Evolutionary conservation across 1,140 invertebrate genomes (phyloP), one percentile per base, ranked within the genome.

Genomic region (Sinella curviseta): DNA sequence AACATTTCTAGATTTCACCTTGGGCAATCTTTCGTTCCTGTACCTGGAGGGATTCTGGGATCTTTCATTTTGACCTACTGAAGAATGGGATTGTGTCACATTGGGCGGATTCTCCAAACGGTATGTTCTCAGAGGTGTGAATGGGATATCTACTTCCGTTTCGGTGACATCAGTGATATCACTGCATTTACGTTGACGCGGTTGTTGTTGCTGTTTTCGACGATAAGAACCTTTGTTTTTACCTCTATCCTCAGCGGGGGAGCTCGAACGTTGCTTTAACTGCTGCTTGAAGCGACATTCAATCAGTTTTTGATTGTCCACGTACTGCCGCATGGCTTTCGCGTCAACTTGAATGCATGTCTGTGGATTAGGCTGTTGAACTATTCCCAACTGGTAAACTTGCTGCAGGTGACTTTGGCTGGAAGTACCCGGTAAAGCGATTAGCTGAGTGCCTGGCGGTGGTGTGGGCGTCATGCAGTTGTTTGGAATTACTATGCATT

Each of bases 1-100:
- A 4, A 78, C 77, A 67, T 78, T 78, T 30, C 77, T 36, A 34
- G 57, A 60, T 26, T 60, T 60, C 3, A n/a, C 24, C 24, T 60
- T 60, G 4, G 57, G 14, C 14, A 60, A n/a, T 60, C 57, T 60
- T 26, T 60, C 57, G 24, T 12, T 12, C 24, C 24, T 60, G 12
- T 60, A 26, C 4, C 57, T 8, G 24, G 8, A n/a, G 8, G 57
- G 57, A 26, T 60, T 60, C 14, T 60, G 57, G 24, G 12, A 16
- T 26, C 57, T 8, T 17, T 60, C 57, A 26, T 16, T 26, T 60
- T 60, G 57, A 26, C 24, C 24, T 60, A 12, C 24, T 3, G 24
- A 17, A 26, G 12, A 17, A 12, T 12, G 57, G 4, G 57, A 26
- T 14, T 3, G 57, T 4, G 24, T 26, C 24, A 17, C 8, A 60